Conservation (phyloP, 2,113 vertebrate species). For the Boleophthalmus pectinirostris region DNA sequence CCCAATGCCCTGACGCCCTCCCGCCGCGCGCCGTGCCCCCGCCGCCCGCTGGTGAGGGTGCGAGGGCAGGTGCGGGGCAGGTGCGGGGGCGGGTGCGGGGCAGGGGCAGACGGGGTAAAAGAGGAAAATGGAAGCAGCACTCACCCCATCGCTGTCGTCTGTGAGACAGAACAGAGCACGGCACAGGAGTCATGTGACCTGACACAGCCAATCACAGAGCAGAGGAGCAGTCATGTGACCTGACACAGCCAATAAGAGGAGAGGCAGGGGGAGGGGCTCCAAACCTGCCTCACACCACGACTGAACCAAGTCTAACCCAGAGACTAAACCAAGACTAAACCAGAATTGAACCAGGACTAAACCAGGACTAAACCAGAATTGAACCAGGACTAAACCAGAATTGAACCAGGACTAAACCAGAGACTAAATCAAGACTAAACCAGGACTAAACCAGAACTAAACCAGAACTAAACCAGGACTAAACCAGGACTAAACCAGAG, state of each 20-base stretch:
- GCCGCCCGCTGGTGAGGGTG: neutral
- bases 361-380: no score
- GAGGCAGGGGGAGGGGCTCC: neutral
- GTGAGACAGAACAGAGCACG: neutral
- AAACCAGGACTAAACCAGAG: neutral
- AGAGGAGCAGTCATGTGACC: no score
- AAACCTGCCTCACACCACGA: neutral
- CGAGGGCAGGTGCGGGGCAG: no score
- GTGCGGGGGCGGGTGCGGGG: no score
- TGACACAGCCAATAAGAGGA: no score
- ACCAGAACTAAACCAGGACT: neutral
- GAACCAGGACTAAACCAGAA: no score
- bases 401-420: neutral
- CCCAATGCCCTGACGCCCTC: neutral
- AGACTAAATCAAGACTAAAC: neutral
- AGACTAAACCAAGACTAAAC: no score
- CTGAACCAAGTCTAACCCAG: neutral
- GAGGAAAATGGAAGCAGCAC: neutral
- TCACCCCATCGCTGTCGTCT: neutral
- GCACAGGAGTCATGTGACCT: neutral
- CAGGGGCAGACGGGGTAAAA: neutral
- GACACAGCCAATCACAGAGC: neutral
- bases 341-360: no score
- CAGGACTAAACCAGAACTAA: neutral
- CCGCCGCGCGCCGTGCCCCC: neutral